Evolutionary conservation across 2,797 vertebrate species (phyloP), one percentile per base, ranked within the genome.

Genomic region (Halcyon chelicuti): DNA sequence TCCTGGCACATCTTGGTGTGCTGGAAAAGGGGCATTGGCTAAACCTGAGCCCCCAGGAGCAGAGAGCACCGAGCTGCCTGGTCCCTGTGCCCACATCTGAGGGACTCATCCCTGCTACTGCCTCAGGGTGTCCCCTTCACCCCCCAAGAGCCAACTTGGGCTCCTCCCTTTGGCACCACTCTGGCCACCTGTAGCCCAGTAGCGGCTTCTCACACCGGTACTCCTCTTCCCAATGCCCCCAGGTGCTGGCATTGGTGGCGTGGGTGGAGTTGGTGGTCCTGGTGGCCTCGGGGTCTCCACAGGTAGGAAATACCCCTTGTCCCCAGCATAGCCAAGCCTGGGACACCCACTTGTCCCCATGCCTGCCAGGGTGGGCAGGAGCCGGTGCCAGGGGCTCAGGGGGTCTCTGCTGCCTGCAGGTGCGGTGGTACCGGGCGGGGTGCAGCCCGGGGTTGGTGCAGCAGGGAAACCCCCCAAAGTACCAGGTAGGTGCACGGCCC

Each of bases 381-480:
- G 75, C 39, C 0, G 1, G 44, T 23, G 62, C 12, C 42, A 1
- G 1, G 52, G 74, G 86, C 85, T 96, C 79, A 96, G 74, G 18
- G 61, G 26, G 51, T 91, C 76, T 94, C 77, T 89, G 92, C 88
- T 80, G 90, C 93, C 89, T n/a, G 31, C 96, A 99, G 99, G 93
- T 89, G 98, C 98, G 5, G 99, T 98, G 84, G 98, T 99, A 75
- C 99, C 99, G 95, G 98, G 98, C 0, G 99, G 98, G 84, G 97
- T 98, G 37, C 96, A 97, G 90, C 98, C 98, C 26, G 99, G 98
- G 97, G 98, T 98, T 12, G 98, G 95, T 2, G 98, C 96, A 20
- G 98, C 94, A 90, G 98, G 11, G n/a, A 98, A 99, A 57, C 97
- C 98, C 54, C 97, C 98, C 65, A 99, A 99, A 98, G 98, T 99